These are phyloP conservation scores for Periphyllus acericola DNA, from an alignment of 2,888 invertebrate species.

Conservation along the genomic window DNA sequence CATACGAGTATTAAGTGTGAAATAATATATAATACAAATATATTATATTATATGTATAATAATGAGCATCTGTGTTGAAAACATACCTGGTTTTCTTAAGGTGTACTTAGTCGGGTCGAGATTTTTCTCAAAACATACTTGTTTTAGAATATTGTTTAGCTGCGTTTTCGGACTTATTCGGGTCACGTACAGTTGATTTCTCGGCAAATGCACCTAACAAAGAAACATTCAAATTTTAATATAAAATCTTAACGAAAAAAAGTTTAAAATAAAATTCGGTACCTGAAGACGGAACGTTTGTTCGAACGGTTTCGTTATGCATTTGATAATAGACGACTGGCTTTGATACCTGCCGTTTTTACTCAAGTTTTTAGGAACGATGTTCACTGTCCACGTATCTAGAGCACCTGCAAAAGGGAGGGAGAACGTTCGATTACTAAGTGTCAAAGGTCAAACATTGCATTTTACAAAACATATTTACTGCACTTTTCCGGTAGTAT, in stretches of 20 bases:
- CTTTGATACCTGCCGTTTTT: slow-evolving; percentile 62
- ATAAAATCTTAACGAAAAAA: not conserved
- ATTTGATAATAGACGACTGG: slow-evolving; percentile 65
- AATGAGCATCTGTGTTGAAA: not conserved
- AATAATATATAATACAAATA: too few species aligned
- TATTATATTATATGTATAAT: too few species aligned
- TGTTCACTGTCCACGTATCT: slow-evolving; percentile 69
- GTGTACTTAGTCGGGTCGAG: slow-evolving; percentile 79
- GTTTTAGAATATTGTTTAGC: slow-evolving; percentile 76
- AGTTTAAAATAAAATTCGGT: not conserved
- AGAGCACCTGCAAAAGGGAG: slow-evolving; percentile 67
- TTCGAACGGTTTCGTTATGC: slow-evolving; percentile 68
- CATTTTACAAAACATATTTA: not conserved
- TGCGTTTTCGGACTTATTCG: slow-evolving; percentile 78
- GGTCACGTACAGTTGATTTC: slow-evolving; percentile 81
- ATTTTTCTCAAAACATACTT: slow-evolving; percentile 81
- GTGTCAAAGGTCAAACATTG: slow-evolving; percentile 21
- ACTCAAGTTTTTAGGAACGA: slow-evolving; percentile 68
- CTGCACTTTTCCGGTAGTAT: slow-evolving; percentile 11
- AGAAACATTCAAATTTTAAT: slow-evolving; percentile 24
- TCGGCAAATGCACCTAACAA: slow-evolving; percentile 77
- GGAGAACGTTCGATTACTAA: slow-evolving; percentile 36
- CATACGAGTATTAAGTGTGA: too few species aligned
- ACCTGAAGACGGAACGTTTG: slow-evolving; percentile 67
- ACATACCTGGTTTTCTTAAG: slow-evolving; percentile 78